Evolutionary conservation across 2,113 vertebrate genomes (phyloP).

Genomic region (Syngnathus floridae): DNA sequence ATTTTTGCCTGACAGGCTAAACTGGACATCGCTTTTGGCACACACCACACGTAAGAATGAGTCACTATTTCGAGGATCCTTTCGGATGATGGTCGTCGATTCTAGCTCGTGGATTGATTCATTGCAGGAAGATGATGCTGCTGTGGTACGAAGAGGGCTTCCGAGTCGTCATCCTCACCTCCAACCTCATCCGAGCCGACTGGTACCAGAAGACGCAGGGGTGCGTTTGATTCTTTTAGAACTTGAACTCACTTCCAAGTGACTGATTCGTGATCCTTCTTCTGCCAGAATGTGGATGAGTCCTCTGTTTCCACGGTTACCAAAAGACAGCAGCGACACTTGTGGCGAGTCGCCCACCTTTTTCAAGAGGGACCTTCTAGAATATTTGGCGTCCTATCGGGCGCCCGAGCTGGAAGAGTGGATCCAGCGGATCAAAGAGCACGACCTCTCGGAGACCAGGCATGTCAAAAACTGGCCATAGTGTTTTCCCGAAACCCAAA

Average conservation of each 20-base stretch:
- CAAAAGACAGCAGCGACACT: constrained; percentile 59
- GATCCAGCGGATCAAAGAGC: constrained; percentile 79
- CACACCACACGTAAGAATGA: constrained; percentile 91
- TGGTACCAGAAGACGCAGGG: constrained; percentile 99
- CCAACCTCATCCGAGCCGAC: constrained; percentile 90
- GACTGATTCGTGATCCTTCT: neutral
- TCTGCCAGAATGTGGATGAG: constrained; percentile 88
- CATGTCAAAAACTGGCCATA: neutral
- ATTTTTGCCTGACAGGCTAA: constrained; percentile 77
- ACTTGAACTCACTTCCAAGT: neutral
- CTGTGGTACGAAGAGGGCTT: constrained; percentile 92
- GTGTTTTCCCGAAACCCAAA: too few species aligned
- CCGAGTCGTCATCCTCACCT: constrained; percentile 88
- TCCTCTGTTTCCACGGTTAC: constrained; percentile 82
- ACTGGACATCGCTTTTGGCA: constrained; percentile 96
- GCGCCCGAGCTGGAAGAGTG: constrained; percentile 79
- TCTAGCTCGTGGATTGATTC: neutral
- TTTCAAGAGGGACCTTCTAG: constrained; percentile 87
- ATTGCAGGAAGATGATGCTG: constrained; percentile 95
- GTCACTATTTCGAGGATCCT: neutral
- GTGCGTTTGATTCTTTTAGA: constrained; percentile 59
- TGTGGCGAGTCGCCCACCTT: constrained; percentile 84
- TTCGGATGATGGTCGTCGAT: too few species aligned
- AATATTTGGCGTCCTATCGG: constrained; percentile 81
- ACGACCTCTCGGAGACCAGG: constrained; percentile 85